Evolutionary conservation across 2,888 invertebrate genomes (phyloP).

Genomic region (Margaritifera margaritifera): DNA sequence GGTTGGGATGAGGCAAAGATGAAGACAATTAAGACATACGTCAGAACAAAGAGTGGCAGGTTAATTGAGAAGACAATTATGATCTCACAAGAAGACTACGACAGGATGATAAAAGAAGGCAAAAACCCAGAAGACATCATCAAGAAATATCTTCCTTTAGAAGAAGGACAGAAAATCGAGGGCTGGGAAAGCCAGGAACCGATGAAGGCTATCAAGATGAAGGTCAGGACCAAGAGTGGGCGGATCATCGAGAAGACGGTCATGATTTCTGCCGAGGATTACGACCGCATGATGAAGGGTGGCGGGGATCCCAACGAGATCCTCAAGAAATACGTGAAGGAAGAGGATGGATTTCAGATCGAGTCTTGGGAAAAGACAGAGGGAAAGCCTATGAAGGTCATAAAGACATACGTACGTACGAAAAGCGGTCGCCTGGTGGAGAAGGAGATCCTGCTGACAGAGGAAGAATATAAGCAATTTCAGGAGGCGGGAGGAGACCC

Average conservation of each 20-base stretch:
- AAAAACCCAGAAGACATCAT: slow-evolving; percentile 64
- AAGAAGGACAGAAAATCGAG: slow-evolving; percentile 66
- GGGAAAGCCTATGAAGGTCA: slow-evolving; percentile 65
- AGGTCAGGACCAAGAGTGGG: slow-evolving; percentile 71
- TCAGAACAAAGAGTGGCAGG: slow-evolving; percentile 70
- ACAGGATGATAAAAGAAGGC: slow-evolving; percentile 65
- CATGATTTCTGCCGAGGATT: slow-evolving; percentile 69
- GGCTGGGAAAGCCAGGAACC: slow-evolving; percentile 68
- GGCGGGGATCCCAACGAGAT: slow-evolving; percentile 65
- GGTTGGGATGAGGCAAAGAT: slow-evolving; percentile 71
- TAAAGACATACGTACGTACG: slow-evolving; percentile 66
- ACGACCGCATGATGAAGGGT: slow-evolving; percentile 64
- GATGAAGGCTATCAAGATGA: slow-evolving; percentile 69
- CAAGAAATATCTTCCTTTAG: slow-evolving; percentile 66
- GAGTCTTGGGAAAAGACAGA: slow-evolving; percentile 68
- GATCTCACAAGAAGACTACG: slow-evolving; percentile 70
- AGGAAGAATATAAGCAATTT: slow-evolving; percentile 68
- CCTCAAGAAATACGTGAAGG: slow-evolving; percentile 66
- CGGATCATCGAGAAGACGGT: slow-evolving; percentile 70
- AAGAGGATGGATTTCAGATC: slow-evolving; percentile 61
- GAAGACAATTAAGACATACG: slow-evolving; percentile 69
- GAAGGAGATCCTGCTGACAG: slow-evolving; percentile 68
- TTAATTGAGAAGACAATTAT: slow-evolving; percentile 69
- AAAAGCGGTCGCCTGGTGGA: slow-evolving; percentile 71
- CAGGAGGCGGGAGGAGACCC: slow-evolving; percentile 66